Conservation (phyloP, 2,888 invertebrate genomes). For the Allygus modestus region DNA sequence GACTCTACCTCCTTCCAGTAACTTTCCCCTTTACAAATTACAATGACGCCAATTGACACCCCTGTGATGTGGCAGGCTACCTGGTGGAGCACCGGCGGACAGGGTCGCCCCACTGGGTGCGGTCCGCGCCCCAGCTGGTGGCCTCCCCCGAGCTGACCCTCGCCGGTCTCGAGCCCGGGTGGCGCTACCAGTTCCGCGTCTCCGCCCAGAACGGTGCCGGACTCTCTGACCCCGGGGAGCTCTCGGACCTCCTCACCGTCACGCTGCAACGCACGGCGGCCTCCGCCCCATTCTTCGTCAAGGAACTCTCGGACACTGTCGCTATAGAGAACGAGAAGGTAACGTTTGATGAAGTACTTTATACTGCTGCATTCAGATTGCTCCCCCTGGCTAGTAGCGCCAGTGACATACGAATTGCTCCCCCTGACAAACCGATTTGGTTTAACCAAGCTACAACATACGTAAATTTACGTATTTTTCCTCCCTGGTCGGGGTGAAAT, state of each 20-base stretch:
- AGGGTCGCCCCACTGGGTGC: conserved; percentile 90
- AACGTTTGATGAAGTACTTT: too few relatives aligned
- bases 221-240: conserved; percentile 88
- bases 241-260: conserved; percentile 92
- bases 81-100: conserved; percentile 86
- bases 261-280: conserved; percentile 83
- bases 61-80: conserved; percentile 79
- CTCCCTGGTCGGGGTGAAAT: too few relatives aligned
- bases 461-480: too few relatives aligned
- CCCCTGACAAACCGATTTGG: too few relatives aligned
- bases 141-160: conserved; percentile 86
- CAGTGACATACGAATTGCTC: too few relatives aligned
- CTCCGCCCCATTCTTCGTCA: conserved; percentile 84
- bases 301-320: conserved; percentile 83
- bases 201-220: conserved; percentile 95
- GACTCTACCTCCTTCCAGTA: too few relatives aligned
- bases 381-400: too few relatives aligned
- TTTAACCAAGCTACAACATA: too few relatives aligned
- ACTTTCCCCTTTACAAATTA: too few relatives aligned
- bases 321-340: conserved; percentile 89
- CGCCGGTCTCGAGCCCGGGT: conserved; percentile 90
- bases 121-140: conserved; percentile 86
- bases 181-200: conserved; percentile 94
- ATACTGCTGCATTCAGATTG: too few relatives aligned
- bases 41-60: conserved; percentile 78